Evolutionary conservation across 2,113 vertebrate genomes (phyloP), one percentile per base, ranked within the genome.

Genomic region (Pollimyrus isidori): DNA sequence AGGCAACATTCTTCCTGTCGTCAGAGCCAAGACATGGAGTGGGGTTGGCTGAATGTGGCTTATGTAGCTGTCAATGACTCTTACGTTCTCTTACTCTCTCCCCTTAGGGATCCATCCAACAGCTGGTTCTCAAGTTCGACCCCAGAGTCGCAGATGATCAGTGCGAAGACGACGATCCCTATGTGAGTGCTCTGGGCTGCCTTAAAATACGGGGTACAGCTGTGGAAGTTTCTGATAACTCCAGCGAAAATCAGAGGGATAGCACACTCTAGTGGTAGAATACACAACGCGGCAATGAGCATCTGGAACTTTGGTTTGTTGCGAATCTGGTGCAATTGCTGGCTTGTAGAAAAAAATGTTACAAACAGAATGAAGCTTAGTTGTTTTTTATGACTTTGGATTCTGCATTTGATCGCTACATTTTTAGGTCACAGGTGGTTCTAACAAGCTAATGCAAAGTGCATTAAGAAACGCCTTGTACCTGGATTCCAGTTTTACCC

Each of bases 81-180:
- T 45, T n/a, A 26, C 52, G 1, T 92, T 89, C 53, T 88, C 50
- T 90, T 30, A 56, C 23, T 90, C 2, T 90, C 52, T 90, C 90
- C 91, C 82, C 90, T 1, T 92, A 99, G 98, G 98, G 98, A 39
- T 98, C 97, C 4, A 97, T 99, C 91, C 98, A 99, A 92, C 97
- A 98, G 91, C 95, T 99, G 93, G 94, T 95, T 73, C 80, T 99
- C 91, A 97, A 96, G 89, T 92, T 96, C 0, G 96, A 98, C 92
- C 95, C 96, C 92, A 94, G 93, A 58, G 94, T 95, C 87, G 93
- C 96, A 0, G 97, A 97, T 90, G 97, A 98, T 90, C 95, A 97
- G 87, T 99, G 98, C 89, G 98, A 99, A 92, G 97, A 98, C 26
- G 97, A 98, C 73, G 97, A 98, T 62, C 95, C 97, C 17, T 97